Base-by-base conservation (phyloP, 2,888 invertebrate genomes). In the Calliopum simillimum region DNA sequence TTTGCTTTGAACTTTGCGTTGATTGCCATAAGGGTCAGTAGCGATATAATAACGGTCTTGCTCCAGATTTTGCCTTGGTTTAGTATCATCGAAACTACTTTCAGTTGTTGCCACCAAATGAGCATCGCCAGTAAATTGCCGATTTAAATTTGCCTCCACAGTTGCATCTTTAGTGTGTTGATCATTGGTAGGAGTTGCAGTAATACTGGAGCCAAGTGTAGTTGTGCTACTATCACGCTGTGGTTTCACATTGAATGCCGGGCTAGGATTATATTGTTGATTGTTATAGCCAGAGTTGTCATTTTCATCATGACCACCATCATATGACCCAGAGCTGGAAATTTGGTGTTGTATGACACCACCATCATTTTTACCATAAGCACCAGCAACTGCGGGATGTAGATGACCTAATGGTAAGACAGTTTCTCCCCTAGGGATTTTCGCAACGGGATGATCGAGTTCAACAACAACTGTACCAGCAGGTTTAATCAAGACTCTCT, bases 401-500 rank as follows among this genome's bases (percentile, higher is more conserved):
- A 82, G 83, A 73, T 83, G 84, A 1, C 81, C 81, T 2, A 83
- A 73, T 0, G 83, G 80, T 47, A 83, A 73, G 8, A 86, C 77
- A 0, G 84, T 80, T 71, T 86, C 86, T 2, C 86, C 84, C 74
- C 86, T 87, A 55, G 89, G 88, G 43, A 86, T 86, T 78, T 89
- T 89, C 13, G 89, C 88, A 19, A 88, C 86, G 0, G 90, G 90
- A 73, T 89, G 88, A 73, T 89, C 89, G 13, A 90, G 83, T 75
- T 90, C 90, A 1, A 90, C 87, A 4, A 90, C 87, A 41, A 90
- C 88, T 12, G 89, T 89, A 41, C 90, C 90, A 4, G 89, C 90
- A 1, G 90, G 90, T 33, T 90, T 88, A 55, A 90, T 87, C 19
- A 90, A 85, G 23, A 89, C 88, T 59, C 89, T 87, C 77, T 90